phyloP scores from a whole-genome alignment of 2,113 vertebrate genomes.

The Mus musculus region DNA sequence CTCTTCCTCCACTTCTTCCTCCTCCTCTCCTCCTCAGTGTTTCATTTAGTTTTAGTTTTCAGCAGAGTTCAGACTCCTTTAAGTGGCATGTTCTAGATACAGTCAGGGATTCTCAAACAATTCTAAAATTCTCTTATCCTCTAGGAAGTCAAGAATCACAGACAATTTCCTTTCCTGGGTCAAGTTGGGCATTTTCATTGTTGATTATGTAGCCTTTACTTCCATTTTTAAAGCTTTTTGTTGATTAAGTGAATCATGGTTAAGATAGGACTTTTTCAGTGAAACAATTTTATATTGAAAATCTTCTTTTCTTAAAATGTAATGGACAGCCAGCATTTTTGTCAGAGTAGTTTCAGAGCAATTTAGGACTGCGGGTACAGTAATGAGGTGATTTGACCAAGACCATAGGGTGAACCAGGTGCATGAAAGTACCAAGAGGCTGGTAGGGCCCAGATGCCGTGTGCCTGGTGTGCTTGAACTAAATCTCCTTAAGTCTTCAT shows the following conservation, averaged over 20 bases:
- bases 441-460: neutral
- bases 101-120: neutral
- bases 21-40: neutral
- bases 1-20: neutral
- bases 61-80: neutral
- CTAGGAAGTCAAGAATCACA: neutral
- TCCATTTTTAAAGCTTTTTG: conserved; percentile 32
- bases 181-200: neutral
- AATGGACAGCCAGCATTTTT: neutral
- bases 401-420: neutral
- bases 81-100: neutral
- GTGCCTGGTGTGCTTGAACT: neutral
- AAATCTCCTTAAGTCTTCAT: neutral
- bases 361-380: neutral
- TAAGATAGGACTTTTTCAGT: neutral
- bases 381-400: neutral
- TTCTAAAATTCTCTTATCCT: neutral
- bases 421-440: neutral
- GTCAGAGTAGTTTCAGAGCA: neutral
- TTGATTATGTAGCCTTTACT: conserved; percentile 29
- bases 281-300: conserved; percentile 8
- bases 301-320: neutral
- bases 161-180: neutral
- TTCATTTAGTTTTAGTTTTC: neutral
- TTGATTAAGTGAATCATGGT: neutral